Evolutionary conservation across 2,113 vertebrate genomes (phyloP).

Genomic region (Osmerus mordax): DNA sequence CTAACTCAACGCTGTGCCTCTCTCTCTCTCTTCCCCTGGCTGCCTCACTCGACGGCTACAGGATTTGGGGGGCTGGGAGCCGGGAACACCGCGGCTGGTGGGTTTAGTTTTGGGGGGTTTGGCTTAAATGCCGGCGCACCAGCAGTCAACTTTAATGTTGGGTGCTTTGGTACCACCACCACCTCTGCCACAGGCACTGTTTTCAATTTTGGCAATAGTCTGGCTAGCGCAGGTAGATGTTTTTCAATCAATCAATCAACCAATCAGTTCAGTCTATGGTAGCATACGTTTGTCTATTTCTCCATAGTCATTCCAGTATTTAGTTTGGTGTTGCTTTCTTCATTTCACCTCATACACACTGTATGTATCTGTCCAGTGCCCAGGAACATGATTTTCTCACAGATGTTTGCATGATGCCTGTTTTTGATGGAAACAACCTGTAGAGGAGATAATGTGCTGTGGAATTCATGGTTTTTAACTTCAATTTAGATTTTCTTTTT

Average conservation of each 20-base stretch:
- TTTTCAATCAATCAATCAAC: conserved; percentile 42
- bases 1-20: conserved; percentile 68
- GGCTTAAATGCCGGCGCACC: conserved; percentile 92
- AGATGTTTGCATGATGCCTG: neutral
- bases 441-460: neutral
- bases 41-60: conserved; percentile 77
- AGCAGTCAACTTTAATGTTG: conserved; percentile 95
- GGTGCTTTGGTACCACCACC: conserved; percentile 90
- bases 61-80: conserved; percentile 98
- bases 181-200: conserved; percentile 78
- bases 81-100: conserved; percentile 86
- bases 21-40: conserved; percentile 64
- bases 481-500: neutral
- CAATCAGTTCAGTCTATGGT: conserved; percentile 7
- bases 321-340: neutral
- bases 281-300: accelerated
- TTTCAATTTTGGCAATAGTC: conserved; percentile 98
- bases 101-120: conserved; percentile 99
- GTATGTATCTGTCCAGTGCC: neutral
- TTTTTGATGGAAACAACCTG: neutral
- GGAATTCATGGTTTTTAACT: neutral
- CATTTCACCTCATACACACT: neutral
- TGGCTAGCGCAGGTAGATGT: conserved; percentile 95
- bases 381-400: neutral
- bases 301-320: neutral